Conservation (phyloP, 2,113 vertebrate species). For the Callorhinus ursinus region DNA sequence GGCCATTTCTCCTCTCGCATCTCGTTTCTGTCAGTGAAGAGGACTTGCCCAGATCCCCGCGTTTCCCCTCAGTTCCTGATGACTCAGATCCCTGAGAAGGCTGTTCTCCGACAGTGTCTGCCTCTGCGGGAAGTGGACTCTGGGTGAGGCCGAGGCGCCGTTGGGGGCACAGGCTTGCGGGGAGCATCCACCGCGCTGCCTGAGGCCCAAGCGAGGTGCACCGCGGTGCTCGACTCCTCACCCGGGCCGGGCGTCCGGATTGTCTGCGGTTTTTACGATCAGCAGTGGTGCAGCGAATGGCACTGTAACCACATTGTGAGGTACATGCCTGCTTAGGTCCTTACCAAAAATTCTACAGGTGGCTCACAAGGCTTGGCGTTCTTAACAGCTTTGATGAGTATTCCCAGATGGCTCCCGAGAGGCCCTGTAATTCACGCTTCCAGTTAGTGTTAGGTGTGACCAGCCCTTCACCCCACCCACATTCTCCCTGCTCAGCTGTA, state of each 20-base stretch:
- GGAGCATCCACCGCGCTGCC: neutral
- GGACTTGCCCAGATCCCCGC: no score
- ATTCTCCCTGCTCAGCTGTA: neutral
- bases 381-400: neutral
- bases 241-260: neutral
- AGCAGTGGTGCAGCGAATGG: neutral
- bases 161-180: neutral
- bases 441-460: neutral
- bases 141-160: neutral
- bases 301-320: neutral
- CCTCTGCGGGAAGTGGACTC: neutral
- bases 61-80: neutral
- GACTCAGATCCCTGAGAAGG: neutral
- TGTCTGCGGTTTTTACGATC: neutral
- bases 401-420: neutral
- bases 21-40: neutral
- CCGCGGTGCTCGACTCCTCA: neutral
- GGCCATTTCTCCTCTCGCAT: neutral
- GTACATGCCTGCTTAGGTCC: neutral
- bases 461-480: neutral
- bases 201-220: neutral
- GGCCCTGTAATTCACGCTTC: neutral
- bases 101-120: neutral
- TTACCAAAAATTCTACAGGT: conserved; percentile 20
- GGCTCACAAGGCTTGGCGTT: neutral